Base-by-base conservation (phyloP, 2,888 invertebrate genomes). In the Congeria kusceri region DNA sequence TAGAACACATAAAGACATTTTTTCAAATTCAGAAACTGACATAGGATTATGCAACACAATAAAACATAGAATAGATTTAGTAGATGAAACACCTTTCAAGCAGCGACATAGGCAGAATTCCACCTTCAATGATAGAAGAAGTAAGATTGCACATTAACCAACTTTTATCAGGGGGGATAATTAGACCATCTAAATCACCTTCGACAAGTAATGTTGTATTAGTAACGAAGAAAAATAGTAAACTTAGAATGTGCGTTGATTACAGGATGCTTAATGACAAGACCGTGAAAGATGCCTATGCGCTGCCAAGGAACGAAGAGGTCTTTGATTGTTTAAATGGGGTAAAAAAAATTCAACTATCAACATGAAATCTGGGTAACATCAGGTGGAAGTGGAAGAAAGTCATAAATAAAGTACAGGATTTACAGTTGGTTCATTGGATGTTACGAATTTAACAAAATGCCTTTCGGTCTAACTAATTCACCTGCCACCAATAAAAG, bases 121-220 rank as follows among this genome's bases (percentile, higher is more conserved):
- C 61, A 25, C 61, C 61, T 7, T 3, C 20, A 9, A 32, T 29
- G 32, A 28, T 64, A 13, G 64, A 49, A 3, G 64, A 46, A 27
- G 64, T 64, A 64, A n/a, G 46, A 47, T 1, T 47, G 27, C 64
- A 64, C n/a, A 7, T 64, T 18, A 25, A 46, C 13, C 61, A 61
- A 20, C 20, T 61, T 3, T 18, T 61, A 11, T 4, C 49, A 49
- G 18, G 7, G 32, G n/a, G 32, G 4, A 11, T 32, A 11, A 32
- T 32, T 7, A 32, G 32, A 32, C 11, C 32, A 7, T 32, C 32
- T 7, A 32, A 32, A 32, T 32, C 32, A 32, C 32, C 32, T 7
- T 32, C 5, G 32, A 11, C 32, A 4, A 32, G 5, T 32, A 32
- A 32, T 32, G 32, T 32, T 4, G 32, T 32, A 32, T 15, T 49